Base-by-base conservation (phyloP, 2,888 invertebrate genomes). In the Cryptocephalus primarius region DNA sequence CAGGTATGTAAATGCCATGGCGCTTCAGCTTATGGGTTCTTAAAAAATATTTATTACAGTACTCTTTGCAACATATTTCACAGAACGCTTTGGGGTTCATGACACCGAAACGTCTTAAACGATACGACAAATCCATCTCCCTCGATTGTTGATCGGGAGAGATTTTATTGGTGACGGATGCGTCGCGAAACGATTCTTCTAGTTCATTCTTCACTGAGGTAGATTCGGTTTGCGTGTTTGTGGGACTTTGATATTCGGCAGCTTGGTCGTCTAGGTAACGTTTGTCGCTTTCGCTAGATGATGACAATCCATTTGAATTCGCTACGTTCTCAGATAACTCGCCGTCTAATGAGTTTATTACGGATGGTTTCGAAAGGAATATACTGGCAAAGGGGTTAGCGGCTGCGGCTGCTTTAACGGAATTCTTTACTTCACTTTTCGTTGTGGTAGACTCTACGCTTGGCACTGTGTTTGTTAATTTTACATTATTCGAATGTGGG, bases 41-140 rank as follows among this genome's bases (percentile, higher is more conserved):
- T 39, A 96, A 75, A 64, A 93, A 93, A 66, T 92, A 92, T 68
- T 91, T 91, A 66, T 91, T 93, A 67, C 88, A 90, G 66, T 92
- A 92, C 67, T 92, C 91, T 66, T 91, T 90, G 70, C 88, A 87
- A 68, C 93, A 93, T 48, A 92, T 80, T 68, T 92, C 90, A 69
- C 93, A 93, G 68, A 89, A 92, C n/a, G 90, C 89, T 62, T 92
- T 90, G 1, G 86, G 85, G 68, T 87, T 86, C 59, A 83, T 77
- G 33, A 90, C 87, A 34, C 90, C 90, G 48, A 90, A 74, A 48
- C 85, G 80, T 31, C 85, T 77, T 33, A 88, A 72, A 44, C 83
- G 82, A 47, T 88, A 88, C 45, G 83, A 80, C 60, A 87, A 80
- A 46, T 82, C 84, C 2, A 82, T 72, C 43, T 88, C 86, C 73